These are phyloP conservation scores for Sphyrna mokarran DNA, from an alignment of 2,113 vertebrate genomes.

Conservation along the genomic window DNA sequence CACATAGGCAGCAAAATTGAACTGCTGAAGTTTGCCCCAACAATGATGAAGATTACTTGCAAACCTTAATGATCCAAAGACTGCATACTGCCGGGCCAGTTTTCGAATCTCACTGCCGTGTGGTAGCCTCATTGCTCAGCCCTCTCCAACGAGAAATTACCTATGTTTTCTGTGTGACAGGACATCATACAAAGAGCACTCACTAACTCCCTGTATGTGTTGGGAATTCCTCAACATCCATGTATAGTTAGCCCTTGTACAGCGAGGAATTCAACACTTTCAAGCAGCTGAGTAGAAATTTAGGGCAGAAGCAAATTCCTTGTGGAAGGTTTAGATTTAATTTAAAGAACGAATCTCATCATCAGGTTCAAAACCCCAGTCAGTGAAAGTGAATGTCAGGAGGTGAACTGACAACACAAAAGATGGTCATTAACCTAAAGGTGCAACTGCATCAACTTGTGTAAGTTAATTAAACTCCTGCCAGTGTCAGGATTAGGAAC, in stretches of 20 bases:
- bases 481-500: not conserved
- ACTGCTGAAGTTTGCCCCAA: not conserved
- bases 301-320: not conserved
- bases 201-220: not conserved
- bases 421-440: conserved; percentile 23
- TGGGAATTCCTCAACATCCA: not conserved
- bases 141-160: not conserved
- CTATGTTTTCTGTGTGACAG: not conserved
- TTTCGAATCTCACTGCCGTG: not conserved
- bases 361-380: not conserved
- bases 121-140: not conserved
- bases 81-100: not conserved
- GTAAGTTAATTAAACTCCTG: conserved; percentile 2
- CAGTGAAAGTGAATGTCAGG: not conserved
- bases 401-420: not conserved
- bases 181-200: not conserved
- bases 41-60: not conserved
- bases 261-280: not conserved
- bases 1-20: not conserved
- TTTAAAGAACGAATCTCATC: not conserved
- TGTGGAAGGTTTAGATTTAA: not conserved
- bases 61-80: not conserved
- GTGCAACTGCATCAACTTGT: not conserved
- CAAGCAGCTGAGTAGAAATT: not conserved
- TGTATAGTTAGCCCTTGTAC: not conserved